Percentiles rank a stretch among this genome's conserved stretches.
Evolutionary conservation across 2,113 vertebrate species (phyloP).

Genomic region (human (Homo sapiens)): DNA sequence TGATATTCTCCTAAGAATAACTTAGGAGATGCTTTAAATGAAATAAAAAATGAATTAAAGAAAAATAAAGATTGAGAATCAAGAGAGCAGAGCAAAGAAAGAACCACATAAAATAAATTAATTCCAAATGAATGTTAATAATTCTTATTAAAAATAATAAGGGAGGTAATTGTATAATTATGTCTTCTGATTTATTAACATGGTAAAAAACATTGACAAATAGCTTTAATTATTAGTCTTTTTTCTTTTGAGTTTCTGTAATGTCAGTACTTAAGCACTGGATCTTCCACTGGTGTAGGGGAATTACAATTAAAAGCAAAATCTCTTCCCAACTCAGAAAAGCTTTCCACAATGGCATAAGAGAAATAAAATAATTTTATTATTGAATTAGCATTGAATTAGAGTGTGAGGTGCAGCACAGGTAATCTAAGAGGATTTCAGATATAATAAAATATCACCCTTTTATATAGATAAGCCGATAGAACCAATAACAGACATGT

Average conservation of each 20-base stretch:
- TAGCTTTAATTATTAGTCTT: not conserved
- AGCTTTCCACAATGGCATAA: not conserved
- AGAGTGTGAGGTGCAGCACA: not conserved
- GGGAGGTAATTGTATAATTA: not conserved
- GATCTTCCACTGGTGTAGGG: not conserved
- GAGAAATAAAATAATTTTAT: not conserved
- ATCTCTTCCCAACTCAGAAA: not conserved
- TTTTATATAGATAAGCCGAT: not conserved
- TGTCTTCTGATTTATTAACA: not conserved
- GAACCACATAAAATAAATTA: not conserved
- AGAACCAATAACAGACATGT: not conserved
- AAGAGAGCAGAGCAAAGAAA: not conserved
- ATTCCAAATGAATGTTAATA: not conserved
- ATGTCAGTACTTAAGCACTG: not conserved
- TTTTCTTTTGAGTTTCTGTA: not conserved
- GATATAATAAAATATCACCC: not conserved
- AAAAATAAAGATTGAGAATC: not conserved
- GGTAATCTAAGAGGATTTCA: not conserved
- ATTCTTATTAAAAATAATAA: constrained; percentile 19
- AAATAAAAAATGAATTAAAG: not conserved
- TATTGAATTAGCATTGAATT: not conserved
- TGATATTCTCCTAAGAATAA: not conserved
- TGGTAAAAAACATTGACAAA: not conserved
- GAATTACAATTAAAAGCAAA: not conserved
- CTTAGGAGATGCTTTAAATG: not conserved